phyloP scores from a whole-genome alignment of 2,797 vertebrate species.

The Halcyon badia region DNA sequence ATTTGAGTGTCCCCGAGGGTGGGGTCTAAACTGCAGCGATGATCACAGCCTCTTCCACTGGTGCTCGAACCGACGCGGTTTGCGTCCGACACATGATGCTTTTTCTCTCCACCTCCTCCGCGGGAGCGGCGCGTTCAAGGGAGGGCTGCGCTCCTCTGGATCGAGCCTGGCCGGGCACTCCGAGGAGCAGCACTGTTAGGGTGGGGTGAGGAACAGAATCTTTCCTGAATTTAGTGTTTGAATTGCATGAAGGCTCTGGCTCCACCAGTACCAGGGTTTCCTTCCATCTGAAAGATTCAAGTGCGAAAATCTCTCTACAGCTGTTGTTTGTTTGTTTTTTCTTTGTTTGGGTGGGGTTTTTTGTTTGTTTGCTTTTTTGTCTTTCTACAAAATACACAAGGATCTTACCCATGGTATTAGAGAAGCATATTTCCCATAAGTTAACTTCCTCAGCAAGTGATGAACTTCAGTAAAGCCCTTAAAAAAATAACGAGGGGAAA shows the following conservation, averaged over 20 bases:
- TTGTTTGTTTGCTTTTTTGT: neutral
- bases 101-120: neutral
- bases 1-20: neutral
- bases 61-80: rapidly evolving
- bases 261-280: neutral
- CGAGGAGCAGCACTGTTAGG: neutral
- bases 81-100: too few relatives aligned
- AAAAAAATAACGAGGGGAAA: neutral
- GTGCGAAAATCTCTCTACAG: neutral
- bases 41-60: rapidly evolving
- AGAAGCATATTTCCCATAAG: neutral
- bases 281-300: neutral
- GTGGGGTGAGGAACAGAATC: neutral
- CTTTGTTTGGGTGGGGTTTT: neutral
- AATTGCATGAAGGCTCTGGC: rapidly evolving
- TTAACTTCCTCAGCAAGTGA: neutral
- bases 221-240: neutral
- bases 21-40: neutral
- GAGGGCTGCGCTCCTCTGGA: neutral
- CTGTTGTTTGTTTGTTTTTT: neutral
- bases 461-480: neutral
- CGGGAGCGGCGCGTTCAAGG: rapidly evolving
- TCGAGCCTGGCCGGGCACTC: neutral
- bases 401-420: neutral
- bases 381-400: neutral